phyloP scores from a whole-genome alignment of 2,888 invertebrate species.

The Nasonovia ribisnigri region DNA sequence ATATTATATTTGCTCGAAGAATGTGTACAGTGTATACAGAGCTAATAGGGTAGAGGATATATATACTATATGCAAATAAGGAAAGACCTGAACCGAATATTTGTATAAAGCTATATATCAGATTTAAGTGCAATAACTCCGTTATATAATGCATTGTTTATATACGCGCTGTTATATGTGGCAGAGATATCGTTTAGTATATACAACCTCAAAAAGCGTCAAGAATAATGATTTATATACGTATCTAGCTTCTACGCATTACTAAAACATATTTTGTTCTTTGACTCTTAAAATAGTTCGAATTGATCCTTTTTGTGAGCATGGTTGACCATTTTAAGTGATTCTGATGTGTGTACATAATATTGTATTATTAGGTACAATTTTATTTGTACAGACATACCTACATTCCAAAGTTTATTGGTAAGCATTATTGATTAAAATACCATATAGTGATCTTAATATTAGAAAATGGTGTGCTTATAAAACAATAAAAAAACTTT shows the following conservation, averaged over 20 bases:
- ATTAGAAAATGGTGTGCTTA: neutral
- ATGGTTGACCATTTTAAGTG: neutral
- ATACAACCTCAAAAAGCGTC: neutral
- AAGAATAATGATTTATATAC: neutral
- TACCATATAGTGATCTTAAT: neutral
- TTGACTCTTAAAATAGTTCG: neutral
- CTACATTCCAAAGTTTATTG: neutral
- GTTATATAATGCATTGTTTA: neutral
- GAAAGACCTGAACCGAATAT: slow-evolving; percentile 27
- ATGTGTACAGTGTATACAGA: slow-evolving; percentile 1
- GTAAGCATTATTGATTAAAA: neutral
- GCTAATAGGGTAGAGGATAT: slow-evolving; percentile 22
- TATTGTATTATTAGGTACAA: neutral
- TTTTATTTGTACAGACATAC: neutral
- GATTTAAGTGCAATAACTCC: slow-evolving; percentile 3
- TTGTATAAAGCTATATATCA: slow-evolving; percentile 6
- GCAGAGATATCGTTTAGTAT: neutral
- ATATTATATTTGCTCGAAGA: slow-evolving; percentile 7
- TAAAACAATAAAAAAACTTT: neutral
- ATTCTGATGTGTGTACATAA: neutral
- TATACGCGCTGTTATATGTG: neutral
- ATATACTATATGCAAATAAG: slow-evolving; percentile 28
- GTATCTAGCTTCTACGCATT: neutral
- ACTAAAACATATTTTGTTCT: neutral
- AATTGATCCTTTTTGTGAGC: neutral